Evolutionary conservation across 2,113 vertebrate species (phyloP), one percentile per base, ranked within the genome.

Genomic region (Malurus elegans): DNA sequence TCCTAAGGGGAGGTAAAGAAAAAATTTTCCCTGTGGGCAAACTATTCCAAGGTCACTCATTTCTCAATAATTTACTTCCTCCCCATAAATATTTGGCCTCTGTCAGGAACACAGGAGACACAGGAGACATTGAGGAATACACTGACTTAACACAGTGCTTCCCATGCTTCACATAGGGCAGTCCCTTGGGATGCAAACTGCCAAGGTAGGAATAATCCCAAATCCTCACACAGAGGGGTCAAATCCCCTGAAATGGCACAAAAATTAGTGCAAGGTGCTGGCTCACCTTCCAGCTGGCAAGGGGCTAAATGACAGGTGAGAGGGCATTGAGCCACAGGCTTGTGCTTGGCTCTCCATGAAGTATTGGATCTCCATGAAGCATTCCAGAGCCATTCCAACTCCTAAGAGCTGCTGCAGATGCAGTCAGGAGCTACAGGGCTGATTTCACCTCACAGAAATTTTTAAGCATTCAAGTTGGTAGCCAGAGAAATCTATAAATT

Each of bases 1-100:
- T 75, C 73, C 80, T 64, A 92, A 88, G 44, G 16, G 10, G 25
- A 44, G n/a, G 31, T 81, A 81, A 87, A 69, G 54, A 58, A 91
- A 92, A 78, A 53, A 47, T 21, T 3, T 29, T 58, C 60, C 71
- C 69, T 32, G 8, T 36, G 69, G 71, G 64, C 50, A 90, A 85
- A 88, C 56, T 44, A 67, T 58, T 86, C 61, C 72, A 64, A 14
- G n/a, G 60, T 57, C 67, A 48, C 19, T 91, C 57, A 51, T 50
- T 75, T 74, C 65, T 48, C 1, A 11, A 62, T 70, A 42, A 51
- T 62, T 88, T 23, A 32, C 38, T 64, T 74, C 58, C 54, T 86
- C 73, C 75, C 83, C 86, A 84, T 76, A 79, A 84, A n/a, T n/a
- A 47, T 32, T 19, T 69, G 79, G 78, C 66, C 66, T 56, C 14